Conservation (phyloP, 2,113 vertebrate species). For the Alethe castanea region DNA sequence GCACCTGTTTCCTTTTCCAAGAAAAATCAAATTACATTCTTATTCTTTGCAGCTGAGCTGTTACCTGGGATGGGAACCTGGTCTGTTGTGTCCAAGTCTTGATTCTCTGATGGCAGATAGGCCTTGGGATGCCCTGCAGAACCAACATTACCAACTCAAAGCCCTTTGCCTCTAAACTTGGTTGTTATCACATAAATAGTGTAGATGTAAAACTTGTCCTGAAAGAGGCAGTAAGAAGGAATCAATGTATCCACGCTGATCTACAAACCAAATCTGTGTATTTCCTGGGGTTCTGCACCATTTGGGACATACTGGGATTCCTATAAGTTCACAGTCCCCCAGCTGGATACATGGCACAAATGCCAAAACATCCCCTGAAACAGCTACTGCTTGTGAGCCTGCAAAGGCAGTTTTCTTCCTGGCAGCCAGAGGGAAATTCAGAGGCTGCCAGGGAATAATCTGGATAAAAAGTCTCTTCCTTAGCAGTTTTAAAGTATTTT, state of each 20-base stretch:
- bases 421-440: not conserved
- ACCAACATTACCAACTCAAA: not conserved
- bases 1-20: not conserved
- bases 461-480: not conserved
- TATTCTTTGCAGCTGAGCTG: not conserved
- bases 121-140: not conserved
- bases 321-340: not conserved
- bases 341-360: accelerated
- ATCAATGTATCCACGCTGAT: not conserved
- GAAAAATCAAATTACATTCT: not conserved
- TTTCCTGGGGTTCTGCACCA: not conserved
- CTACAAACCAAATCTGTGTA: not conserved
- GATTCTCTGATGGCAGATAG: not conserved
- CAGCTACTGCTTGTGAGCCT: not conserved
- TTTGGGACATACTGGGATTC: not conserved
- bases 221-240: not conserved
- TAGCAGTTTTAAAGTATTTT: not conserved
- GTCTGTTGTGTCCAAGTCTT: not conserved
- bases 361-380: not conserved
- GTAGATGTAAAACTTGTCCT: not conserved
- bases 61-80: not conserved
- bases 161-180: not conserved
- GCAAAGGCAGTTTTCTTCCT: not conserved
- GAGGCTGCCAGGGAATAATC: not conserved
- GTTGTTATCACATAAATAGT: not conserved